Conservation (phyloP, 2,797 vertebrate genomes). For the Euthynnus affinis region DNA sequence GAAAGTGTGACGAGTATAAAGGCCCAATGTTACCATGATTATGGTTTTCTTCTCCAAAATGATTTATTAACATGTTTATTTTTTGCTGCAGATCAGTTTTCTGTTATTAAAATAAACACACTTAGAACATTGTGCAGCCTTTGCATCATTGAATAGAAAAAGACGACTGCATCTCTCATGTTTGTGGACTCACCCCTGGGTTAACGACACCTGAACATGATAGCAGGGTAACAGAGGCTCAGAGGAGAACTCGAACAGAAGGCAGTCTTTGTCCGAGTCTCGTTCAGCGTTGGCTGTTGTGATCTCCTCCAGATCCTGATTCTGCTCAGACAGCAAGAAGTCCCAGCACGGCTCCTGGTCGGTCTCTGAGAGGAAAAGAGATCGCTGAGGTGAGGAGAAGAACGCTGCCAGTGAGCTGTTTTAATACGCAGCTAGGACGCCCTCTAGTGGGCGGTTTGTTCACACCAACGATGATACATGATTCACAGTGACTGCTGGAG, state of each 20-base stretch:
- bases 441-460: slow-evolving; percentile 74
- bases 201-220: slow-evolving; percentile 95
- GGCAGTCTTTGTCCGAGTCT: slow-evolving; percentile 91
- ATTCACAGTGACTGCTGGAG: not conserved
- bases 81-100: not conserved
- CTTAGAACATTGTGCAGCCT: not conserved
- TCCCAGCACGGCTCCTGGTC: slow-evolving; percentile 93
- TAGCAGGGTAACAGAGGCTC: slow-evolving; percentile 95
- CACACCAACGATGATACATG: not conserved
- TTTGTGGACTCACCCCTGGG: slow-evolving; percentile 91
- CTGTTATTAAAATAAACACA: not conserved
- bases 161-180: not conserved
- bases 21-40: not conserved
- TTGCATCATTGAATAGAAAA: not conserved
- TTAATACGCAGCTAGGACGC: slow-evolving; percentile 17
- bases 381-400: slow-evolving; percentile 44
- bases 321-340: slow-evolving; percentile 91
- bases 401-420: not conserved
- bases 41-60: not conserved
- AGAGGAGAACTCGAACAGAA: slow-evolving; percentile 97
- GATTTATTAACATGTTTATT: too few relatives aligned
- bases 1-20: not conserved
- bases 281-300: slow-evolving; percentile 84
- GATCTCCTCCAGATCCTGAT: slow-evolving; percentile 88
- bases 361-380: slow-evolving; percentile 86